Evolutionary conservation across 2,113 vertebrate genomes (phyloP), one percentile per base, ranked within the genome.

Genomic region (Ginglymostoma cirratum): DNA sequence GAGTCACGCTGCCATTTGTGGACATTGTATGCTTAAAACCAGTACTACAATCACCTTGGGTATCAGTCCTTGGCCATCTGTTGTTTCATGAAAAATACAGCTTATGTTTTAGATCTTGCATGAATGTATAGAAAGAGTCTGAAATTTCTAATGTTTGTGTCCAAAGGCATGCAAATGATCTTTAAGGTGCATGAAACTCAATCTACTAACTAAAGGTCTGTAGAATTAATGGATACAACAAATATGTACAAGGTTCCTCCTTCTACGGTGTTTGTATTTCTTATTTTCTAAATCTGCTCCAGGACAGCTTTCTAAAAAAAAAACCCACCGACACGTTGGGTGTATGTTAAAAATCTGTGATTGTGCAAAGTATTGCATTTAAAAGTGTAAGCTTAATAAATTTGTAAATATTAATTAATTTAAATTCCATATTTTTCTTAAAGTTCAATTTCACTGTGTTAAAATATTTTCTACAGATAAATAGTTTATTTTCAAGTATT

Each of bases 101-200:
- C 94, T 95, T 72, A 69, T 72, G 89, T 52, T 95, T 95, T 72
- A 72, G 69, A 45, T 48, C 42, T 72, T 95, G 67, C 94, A 17
- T 72, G 94, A 72, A 34, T 76, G 69, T 52, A 45, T 72, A 76
- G 94, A 45, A 38, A 93, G 69, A 69, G 67, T 72, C 34, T 95
- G 94, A 95, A 70, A 76, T 72, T 72, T 69, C 94, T 95, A 34
- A 72, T 95, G 27, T 76, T 95, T 95, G 93, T 72, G 94, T 17
- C 45, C 94, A 76, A 95, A 95, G 87, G 87, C 87, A 61, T 95
- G 69, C 94, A 95, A 72, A 95, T 72, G 52, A 95, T 95, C 24
- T 48, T 70, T 95, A 52, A 24, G 45, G 27, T 95, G 45, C 94
- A 70, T 95, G 76, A 95, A 72, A 34, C 42, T 72, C 15, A 21